Percentiles rank a stretch among this genome's conserved stretches.
Evolutionary conservation across 2,797 vertebrate genomes (phyloP).

Genomic region (Schizopygopsis malacanthus): DNA sequence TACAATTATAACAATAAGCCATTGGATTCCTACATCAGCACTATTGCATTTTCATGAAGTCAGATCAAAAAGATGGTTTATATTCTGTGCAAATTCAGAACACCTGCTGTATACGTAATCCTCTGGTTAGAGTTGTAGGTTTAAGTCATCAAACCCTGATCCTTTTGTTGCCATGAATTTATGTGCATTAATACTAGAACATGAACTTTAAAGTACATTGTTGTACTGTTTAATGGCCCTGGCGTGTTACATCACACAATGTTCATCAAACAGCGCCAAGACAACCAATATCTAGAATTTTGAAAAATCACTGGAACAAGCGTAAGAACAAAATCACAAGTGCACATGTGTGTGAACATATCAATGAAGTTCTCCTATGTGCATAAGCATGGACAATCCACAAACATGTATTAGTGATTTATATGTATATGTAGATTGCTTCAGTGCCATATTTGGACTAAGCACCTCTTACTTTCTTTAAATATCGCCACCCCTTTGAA

Average conservation of each 20-base stretch:
- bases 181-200: neutral
- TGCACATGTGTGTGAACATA: neutral
- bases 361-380: neutral
- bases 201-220: neutral
- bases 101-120: neutral
- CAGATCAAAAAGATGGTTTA: neutral
- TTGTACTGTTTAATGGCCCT: neutral
- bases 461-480: neutral
- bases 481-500: neutral
- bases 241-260: neutral
- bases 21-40: neutral
- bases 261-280: no score
- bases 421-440: neutral
- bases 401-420: neutral
- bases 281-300: neutral
- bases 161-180: neutral
- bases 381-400: neutral
- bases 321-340: neutral
- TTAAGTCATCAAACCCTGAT: neutral
- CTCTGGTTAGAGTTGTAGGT: neutral
- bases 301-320: neutral
- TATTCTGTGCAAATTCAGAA: neutral
- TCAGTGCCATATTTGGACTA: neutral
- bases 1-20: neutral
- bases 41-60: neutral